phyloP scores from a whole-genome alignment of 2,797 vertebrate species.

The Epinephelus malabaricus region DNA sequence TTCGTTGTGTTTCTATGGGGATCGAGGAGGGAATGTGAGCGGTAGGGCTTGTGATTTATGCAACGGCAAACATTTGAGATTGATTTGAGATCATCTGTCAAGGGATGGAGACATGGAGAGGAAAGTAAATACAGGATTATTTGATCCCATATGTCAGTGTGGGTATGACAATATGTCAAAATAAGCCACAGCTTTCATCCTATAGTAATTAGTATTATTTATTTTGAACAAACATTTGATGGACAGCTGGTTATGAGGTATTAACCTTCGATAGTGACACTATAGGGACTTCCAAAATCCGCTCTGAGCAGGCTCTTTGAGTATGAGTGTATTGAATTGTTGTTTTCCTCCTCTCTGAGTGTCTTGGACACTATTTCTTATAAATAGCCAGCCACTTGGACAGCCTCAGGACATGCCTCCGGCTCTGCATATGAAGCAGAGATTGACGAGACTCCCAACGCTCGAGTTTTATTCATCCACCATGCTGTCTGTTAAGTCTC shows the following conservation, averaged over 20 bases:
- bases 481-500: conserved; percentile 36
- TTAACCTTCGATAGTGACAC: conserved; percentile 25
- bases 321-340: conserved; percentile 25
- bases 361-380: conserved; percentile 49
- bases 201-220: conserved; percentile 22
- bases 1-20: conserved; percentile 30
- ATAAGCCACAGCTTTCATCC: conserved; percentile 23
- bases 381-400: conserved; percentile 56
- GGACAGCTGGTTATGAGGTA: conserved; percentile 27
- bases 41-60: conserved; percentile 61
- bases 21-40: conserved; percentile 22
- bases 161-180: conserved; percentile 43
- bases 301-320: conserved; percentile 17
- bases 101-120: conserved; percentile 34
- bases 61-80: conserved; percentile 66
- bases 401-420: conserved; percentile 66
- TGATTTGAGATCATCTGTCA: conserved; percentile 61
- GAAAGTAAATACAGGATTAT: conserved; percentile 65
- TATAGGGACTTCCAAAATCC: background rate
- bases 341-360: conserved; percentile 43
- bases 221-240: conserved; percentile 31
- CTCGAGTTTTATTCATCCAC: conserved; percentile 44
- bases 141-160: conserved; percentile 51
- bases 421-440: conserved; percentile 65
- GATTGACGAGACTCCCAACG: conserved; percentile 55